These are phyloP conservation scores for Brachyrhaphis roseni DNA, from an alignment of 2,797 vertebrate species.

Conservation along the genomic window DNA sequence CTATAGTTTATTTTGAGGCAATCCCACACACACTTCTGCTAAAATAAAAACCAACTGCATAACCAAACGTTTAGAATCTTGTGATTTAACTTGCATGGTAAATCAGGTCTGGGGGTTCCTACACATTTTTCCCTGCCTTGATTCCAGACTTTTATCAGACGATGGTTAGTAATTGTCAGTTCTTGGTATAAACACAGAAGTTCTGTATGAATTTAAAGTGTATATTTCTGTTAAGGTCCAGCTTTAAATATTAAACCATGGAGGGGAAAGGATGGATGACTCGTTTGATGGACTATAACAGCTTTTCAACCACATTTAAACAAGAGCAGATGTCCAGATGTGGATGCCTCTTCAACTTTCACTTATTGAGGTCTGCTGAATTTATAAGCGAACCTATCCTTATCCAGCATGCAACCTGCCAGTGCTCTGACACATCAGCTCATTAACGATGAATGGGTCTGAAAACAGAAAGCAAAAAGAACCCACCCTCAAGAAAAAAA, in stretches of 20 bases:
- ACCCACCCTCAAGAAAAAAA: not conserved
- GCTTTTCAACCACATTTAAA: not conserved
- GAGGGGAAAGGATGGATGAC: not conserved
- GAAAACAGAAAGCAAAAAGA: conserved; percentile 45
- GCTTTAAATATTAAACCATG: not conserved
- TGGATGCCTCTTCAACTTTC: not conserved
- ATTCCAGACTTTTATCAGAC: not conserved
- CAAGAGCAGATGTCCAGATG: not conserved
- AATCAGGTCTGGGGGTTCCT: not conserved
- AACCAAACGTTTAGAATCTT: not conserved
- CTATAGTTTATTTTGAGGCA: conserved; percentile 18
- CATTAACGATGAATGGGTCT: conserved; percentile 51
- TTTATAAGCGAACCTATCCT: not conserved
- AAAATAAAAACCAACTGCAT: not conserved
- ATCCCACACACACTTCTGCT: not conserved
- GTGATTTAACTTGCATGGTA: not conserved
- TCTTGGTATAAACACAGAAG: not conserved
- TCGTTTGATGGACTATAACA: not conserved
- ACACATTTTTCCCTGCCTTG: not conserved
- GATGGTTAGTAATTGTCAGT: not conserved
- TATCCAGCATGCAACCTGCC: conserved; percentile 9
- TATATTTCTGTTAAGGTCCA: not conserved
- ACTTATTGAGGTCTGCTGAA: not conserved
- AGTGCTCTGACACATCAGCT: conserved; percentile 37
- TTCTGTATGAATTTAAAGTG: not conserved